Base-by-base conservation (phyloP, 1,140 invertebrate genomes). In the Drosophila hydei region DNA sequence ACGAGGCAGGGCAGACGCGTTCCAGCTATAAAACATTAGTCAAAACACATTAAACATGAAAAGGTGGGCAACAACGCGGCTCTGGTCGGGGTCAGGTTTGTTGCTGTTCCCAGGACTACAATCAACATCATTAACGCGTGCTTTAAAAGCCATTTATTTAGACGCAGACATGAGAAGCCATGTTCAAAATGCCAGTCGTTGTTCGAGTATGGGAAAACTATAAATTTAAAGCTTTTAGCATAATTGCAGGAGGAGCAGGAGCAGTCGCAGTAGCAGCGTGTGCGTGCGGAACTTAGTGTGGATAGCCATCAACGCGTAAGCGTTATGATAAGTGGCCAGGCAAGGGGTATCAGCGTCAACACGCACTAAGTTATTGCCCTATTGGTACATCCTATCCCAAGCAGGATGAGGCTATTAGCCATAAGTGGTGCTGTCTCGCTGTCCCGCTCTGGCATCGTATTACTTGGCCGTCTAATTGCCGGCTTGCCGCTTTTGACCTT, bases 41-140 rank as follows among this genome's bases (percentile, higher is more conserved):
- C 56, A 40, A 68, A 68, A 33, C 45, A 51, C 70, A 73, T 83
- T 78, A 75, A 83, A 83, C 75, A 78, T 78, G 72, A 61, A 77
- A 65, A 65, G 61, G 51, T 65, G 52, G 51, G 14, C 33, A 51
- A 48, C 51, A 18, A 55, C 47, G 14, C 25, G 14, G 12, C 12
- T 14, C 4, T 0, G 12, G 42, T 38, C 51, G 33, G 21, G 14
- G 11, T 48, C 52, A 21, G 23, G 55, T 30, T 5, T 5, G 51
- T 45, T n/a, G 42, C 1, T 47, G 25, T 25, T 80, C 81, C 74
- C 83, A 62, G 51, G 74, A 67, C 83, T 67, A 69, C 83, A 87
- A 87, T 88, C 81, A 88, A 87, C 81, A 87, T 88, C 81, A 87
- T 87, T 87, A 87, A 87, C 81, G 83, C 71, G 77, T 87, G 81